Percentiles rank a stretch among this genome's conserved stretches.
Evolutionary conservation across 2,797 vertebrate species (phyloP).

Genomic region (Schizopygopsis pylzovi): DNA sequence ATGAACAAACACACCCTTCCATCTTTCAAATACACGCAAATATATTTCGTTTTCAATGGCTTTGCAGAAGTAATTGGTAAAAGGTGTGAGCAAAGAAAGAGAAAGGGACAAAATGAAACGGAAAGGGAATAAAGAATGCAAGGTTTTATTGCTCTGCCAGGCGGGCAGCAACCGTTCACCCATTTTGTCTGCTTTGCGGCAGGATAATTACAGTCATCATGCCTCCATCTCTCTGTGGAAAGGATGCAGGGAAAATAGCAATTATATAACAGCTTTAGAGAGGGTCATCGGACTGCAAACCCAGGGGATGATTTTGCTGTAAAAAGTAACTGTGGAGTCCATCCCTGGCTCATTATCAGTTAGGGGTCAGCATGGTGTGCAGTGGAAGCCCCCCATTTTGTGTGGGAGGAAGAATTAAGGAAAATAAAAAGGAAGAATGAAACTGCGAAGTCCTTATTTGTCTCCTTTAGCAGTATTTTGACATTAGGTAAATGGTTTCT

Average conservation of each 20-base stretch:
- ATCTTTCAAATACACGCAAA: conserved; percentile 20
- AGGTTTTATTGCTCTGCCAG: conserved; percentile 30
- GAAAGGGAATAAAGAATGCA: not conserved
- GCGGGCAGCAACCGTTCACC: conserved; percentile 32
- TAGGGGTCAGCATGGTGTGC: conserved; percentile 32
- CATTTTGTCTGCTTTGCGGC: conserved; percentile 44
- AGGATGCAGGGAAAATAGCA: conserved; percentile 53
- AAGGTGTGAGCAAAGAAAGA: not conserved
- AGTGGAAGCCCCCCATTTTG: not conserved
- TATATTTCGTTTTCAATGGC: conserved; percentile 5
- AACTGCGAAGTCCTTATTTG: not conserved
- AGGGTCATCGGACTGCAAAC: conserved; percentile 37
- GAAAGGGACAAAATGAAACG: conserved; percentile 1
- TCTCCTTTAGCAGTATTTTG: not conserved
- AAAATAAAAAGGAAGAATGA: not conserved
- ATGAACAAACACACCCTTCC: not conserved
- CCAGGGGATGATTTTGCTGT: conserved; percentile 13
- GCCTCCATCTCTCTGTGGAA: conserved; percentile 48
- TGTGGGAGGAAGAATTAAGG: not conserved
- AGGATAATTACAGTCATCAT: conserved; percentile 64
- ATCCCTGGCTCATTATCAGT: conserved; percentile 27
- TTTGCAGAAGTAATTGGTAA: not conserved
- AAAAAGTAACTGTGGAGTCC: conserved; percentile 18
- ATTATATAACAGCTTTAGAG: conserved; percentile 55
- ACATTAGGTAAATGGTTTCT: not conserved